Conservation (phyloP, 2,888 invertebrate genomes). For the Vandiemenella viatica region DNA sequence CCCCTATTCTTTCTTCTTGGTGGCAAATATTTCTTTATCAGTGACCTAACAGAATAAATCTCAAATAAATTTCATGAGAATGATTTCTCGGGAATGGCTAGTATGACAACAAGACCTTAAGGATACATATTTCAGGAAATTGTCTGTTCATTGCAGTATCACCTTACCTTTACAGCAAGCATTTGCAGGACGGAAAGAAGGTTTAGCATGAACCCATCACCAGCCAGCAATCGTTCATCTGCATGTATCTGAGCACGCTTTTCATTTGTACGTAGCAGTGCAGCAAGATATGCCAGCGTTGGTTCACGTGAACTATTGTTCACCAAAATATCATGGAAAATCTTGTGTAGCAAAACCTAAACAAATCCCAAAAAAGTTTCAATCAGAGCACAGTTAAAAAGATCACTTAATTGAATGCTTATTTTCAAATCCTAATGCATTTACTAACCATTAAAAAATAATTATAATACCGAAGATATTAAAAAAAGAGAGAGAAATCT, state of each 20-base stretch:
- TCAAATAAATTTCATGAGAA: too few relatives aligned
- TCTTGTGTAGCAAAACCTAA: conserved; percentile 54
- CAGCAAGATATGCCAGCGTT: conserved; percentile 64
- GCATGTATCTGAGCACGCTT: conserved; percentile 81
- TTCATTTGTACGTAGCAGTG: conserved; percentile 63
- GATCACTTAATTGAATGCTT: neutral
- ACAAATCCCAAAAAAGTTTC: too few relatives aligned
- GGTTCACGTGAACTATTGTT: conserved; percentile 66
- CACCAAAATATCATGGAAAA: conserved; percentile 69
- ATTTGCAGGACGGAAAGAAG: conserved; percentile 79
- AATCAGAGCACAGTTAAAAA: conserved; percentile 6
- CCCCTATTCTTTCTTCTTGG: too few relatives aligned
- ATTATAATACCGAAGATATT: neutral
- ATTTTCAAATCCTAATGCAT: neutral
- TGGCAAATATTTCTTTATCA: too few relatives aligned
- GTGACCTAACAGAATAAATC: too few relatives aligned
- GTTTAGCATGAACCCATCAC: conserved; percentile 94
- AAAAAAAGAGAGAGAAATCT: neutral
- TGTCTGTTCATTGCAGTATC: too few relatives aligned
- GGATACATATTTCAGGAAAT: too few relatives aligned
- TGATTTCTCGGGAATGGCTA: too few relatives aligned
- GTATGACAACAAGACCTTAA: too few relatives aligned
- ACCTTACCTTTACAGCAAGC: conserved; percentile 55
- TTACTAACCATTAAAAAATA: neutral
- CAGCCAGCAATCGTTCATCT: conserved; percentile 72